Percentiles rank a stretch among this genome's conserved stretches.
Evolutionary conservation across 1,140 invertebrate species (phyloP).

Genomic region (Theocolax elegans): DNA sequence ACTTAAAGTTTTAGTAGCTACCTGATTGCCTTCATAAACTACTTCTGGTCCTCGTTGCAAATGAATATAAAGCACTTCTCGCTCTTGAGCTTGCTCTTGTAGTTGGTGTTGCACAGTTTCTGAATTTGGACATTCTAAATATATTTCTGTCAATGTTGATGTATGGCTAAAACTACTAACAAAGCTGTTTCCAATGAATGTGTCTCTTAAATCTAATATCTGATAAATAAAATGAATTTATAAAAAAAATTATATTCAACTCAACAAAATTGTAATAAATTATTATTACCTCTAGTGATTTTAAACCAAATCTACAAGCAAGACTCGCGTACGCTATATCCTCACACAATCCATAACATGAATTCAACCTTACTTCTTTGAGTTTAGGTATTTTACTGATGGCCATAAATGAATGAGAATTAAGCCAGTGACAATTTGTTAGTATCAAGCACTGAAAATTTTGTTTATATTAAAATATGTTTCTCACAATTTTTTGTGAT

Average conservation of each 20-base stretch:
- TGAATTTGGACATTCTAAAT: constrained; percentile 68
- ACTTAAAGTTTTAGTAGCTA: constrained; percentile 18
- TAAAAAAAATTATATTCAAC: constrained; percentile 1
- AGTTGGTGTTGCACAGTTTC: constrained; percentile 43
- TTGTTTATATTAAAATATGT: constrained; percentile 4
- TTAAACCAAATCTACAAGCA: constrained; percentile 78
- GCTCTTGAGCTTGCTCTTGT: constrained; percentile 41
- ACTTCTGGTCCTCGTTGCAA: constrained; percentile 20
- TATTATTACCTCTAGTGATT: constrained; percentile 69
- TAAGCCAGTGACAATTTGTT: constrained; percentile 77
- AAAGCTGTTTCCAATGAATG: constrained; percentile 75
- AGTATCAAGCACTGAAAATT: constrained; percentile 72
- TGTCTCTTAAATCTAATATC: constrained; percentile 75
- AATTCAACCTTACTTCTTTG: constrained; percentile 70
- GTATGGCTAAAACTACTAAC: constrained; percentile 75
- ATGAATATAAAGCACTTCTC: constrained; percentile 40
- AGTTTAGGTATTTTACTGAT: constrained; percentile 76
- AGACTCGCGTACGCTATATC: constrained; percentile 81
- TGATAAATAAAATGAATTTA: constrained; percentile 46
- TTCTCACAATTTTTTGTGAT: not conserved
- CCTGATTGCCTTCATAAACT: constrained; percentile 17
- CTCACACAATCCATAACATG: constrained; percentile 74
- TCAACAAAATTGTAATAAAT: constrained; percentile 9
- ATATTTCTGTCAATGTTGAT: constrained; percentile 71
- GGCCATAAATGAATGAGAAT: constrained; percentile 75